Evolutionary conservation across 2,797 vertebrate genomes (phyloP).

Genomic region (Varecia variegata): DNA sequence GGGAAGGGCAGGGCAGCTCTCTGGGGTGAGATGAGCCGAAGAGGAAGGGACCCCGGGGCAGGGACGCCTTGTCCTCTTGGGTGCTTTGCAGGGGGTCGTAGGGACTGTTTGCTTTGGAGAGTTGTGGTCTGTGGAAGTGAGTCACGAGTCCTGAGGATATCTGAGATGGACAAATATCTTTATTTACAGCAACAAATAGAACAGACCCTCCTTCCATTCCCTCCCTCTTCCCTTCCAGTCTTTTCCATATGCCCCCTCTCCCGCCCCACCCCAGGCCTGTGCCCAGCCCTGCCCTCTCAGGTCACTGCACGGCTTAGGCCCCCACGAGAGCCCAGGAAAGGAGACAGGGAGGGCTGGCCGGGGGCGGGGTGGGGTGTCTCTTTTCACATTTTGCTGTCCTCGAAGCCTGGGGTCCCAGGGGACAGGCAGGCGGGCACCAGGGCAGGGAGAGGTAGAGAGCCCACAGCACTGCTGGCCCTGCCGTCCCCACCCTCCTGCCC

Average conservation of each 20-base stretch:
- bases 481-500: not conserved
- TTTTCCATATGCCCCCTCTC: not conserved
- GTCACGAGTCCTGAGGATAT: not conserved
- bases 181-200: constrained; percentile 83
- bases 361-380: not conserved
- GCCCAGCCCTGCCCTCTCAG: not conserved
- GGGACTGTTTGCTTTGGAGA: not conserved
- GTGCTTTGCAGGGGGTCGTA: not conserved
- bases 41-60: not conserved
- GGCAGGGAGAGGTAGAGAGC: constrained; percentile 49
- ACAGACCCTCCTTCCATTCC: constrained; percentile 49
- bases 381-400: constrained; percentile 74
- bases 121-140: fast-evolving
- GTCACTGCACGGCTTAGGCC: not conserved
- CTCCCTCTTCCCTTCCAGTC: not conserved
- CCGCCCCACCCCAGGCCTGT: not conserved
- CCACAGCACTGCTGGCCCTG: not conserved
- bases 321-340: not conserved
- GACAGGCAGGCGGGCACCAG: not conserved
- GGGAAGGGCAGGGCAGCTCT: not conserved
- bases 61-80: not conserved
- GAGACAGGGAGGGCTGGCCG: not conserved
- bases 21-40: not conserved
- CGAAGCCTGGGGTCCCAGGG: not conserved
- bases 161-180: constrained; percentile 78